Conservation (phyloP, 2,888 invertebrate genomes). For the Temnothorax unifasciatus region DNA sequence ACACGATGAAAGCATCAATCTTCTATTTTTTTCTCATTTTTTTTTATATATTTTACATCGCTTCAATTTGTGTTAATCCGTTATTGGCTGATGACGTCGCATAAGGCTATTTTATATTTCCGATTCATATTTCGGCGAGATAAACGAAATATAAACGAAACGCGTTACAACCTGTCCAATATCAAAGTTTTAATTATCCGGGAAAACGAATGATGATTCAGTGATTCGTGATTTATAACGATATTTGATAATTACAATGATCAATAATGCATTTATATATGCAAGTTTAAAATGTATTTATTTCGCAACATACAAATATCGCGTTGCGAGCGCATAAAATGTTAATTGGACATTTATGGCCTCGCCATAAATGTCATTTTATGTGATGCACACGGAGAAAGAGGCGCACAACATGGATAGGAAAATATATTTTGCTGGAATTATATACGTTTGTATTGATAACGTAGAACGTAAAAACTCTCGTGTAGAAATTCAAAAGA, state of each 20-base stretch:
- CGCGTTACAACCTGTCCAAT: not conserved
- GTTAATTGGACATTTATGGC: slow-evolving; percentile 41
- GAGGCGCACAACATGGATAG: not conserved
- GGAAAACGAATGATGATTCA: not conserved
- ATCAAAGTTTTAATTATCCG: slow-evolving; percentile 13
- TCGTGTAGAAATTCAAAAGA: not conserved
- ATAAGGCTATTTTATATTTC: slow-evolving; percentile 24
- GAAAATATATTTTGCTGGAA: slow-evolving; percentile 7
- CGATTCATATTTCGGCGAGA: not conserved
- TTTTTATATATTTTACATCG: slow-evolving; percentile 15
- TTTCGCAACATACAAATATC: slow-evolving; percentile 20
- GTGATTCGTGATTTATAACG: not conserved
- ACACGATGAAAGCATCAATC: not conserved
- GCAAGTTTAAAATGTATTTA: slow-evolving; percentile 15
- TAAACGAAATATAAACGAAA: slow-evolving; percentile 10
- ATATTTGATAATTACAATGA: slow-evolving; percentile 15
- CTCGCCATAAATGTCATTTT: slow-evolving; percentile 6
- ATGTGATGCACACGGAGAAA: not conserved
- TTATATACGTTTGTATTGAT: slow-evolving; percentile 13
- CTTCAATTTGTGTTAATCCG: slow-evolving; percentile 23
- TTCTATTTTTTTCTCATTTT: not conserved
- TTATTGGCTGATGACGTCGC: not conserved
- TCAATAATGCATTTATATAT: not conserved
- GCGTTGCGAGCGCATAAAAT: slow-evolving; percentile 16
- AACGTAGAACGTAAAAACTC: not conserved